Evolutionary conservation across 2,797 vertebrate genomes (phyloP), one percentile per base, ranked within the genome.

Genomic region (Phylloscopus collybita): DNA sequence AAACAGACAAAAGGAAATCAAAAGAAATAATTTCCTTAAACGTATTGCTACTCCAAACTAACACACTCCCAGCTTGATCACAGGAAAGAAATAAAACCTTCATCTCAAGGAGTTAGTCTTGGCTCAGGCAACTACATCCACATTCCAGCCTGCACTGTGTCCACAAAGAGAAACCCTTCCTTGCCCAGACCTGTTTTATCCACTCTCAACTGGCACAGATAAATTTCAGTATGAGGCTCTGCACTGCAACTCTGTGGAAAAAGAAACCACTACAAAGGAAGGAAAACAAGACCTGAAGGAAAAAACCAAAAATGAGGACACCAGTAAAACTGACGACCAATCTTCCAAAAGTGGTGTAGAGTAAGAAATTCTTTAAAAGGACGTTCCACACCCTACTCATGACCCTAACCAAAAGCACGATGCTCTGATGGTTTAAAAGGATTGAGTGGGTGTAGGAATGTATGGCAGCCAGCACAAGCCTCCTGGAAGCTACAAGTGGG

Each of bases 81-180:
- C 66, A 91, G 75, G 87, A 91, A 96, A 94, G 89, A 86, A 96
- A 66, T 25, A 91, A 91, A 95, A 80, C 73, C 74, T 92, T 86
- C 82, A 96, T 59, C 76, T 93, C 85, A 75, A 83, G 25, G 29
- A 90, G 66, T 81, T 90, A 93, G 76, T 90, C 67, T 94, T 96
- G 94, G 94, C 73, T 86, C 66, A 69, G 54, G 22, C 70, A 91
- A n/a, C 85, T 64, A 42, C 27, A 95, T 91, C 82, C 80, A 91
- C 91, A 92, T 94, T 96, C 91, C 92, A 90, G 85, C 14, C 54
- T 86, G 66, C 29, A 16, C 66, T 61, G 57, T 71, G 72, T 71
- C 89, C 84, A 85, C 88, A 92, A 44, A 79, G 51, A 94, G 64
- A 84, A 82, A 91, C 62, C 65, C 54, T 86, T 93, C 66, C 62